Evolutionary conservation across 2,113 vertebrate genomes (phyloP).

Genomic region (Uria aalge): DNA sequence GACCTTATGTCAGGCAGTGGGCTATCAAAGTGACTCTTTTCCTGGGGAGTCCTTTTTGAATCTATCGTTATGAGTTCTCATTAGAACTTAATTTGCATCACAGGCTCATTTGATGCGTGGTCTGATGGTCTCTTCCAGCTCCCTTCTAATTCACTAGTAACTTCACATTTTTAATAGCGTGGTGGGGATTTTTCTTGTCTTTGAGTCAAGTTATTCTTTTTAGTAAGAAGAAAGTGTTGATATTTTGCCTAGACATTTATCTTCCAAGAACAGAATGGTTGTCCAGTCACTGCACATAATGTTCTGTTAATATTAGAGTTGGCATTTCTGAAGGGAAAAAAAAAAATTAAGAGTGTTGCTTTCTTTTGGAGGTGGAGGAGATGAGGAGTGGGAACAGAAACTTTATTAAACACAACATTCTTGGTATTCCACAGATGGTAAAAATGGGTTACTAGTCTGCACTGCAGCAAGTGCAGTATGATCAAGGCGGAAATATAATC

Average conservation of each 20-base stretch:
- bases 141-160: not conserved
- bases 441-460: not conserved
- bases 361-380: not conserved
- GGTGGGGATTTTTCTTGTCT: not conserved
- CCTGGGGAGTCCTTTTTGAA: not conserved
- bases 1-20: not conserved
- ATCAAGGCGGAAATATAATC: not conserved
- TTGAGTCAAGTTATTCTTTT: not conserved
- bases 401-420: not conserved
- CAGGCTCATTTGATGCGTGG: not conserved
- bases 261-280: not conserved
- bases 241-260: not conserved
- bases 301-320: not conserved
- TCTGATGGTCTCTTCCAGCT: not conserved
- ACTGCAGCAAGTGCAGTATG: constrained; percentile 16
- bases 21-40: not conserved
- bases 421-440: constrained; percentile 5
- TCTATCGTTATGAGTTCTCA: not conserved
- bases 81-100: not conserved
- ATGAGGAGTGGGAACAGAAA: not conserved
- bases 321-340: not conserved
- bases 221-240: not conserved
- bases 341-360: not conserved
- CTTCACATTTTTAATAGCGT: not conserved
- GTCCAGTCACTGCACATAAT: not conserved